Conservation (phyloP, 2,113 vertebrate genomes). For the Myocastor coypus region DNA sequence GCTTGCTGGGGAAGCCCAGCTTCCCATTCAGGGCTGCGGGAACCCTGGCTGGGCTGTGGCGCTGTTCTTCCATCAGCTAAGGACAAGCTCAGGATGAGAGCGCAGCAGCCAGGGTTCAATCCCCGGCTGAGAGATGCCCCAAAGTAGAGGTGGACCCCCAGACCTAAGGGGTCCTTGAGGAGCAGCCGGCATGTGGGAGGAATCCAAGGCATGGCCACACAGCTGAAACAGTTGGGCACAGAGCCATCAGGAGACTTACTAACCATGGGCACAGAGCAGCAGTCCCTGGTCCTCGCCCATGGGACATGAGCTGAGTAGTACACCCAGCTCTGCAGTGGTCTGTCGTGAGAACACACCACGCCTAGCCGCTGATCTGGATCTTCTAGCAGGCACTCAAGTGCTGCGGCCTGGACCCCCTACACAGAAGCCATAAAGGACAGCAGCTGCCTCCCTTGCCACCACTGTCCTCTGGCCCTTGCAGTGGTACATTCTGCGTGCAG, state of each 20-base stretch:
- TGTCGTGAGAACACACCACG: neutral
- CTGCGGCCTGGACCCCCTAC: neutral
- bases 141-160: neutral
- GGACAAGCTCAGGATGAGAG: neutral
- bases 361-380: neutral
- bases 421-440: neutral
- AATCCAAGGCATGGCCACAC: neutral
- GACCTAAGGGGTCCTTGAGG: neutral
- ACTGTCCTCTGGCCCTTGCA: neutral
- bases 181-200: neutral
- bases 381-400: neutral
- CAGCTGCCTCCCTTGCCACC: accelerated
- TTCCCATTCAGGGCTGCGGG: neutral
- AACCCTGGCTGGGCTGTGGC: neutral
- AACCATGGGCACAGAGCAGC: neutral
- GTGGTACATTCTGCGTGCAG: neutral
- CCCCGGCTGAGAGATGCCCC: too few species aligned
- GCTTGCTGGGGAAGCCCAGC: too few species aligned
- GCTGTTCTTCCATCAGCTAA: neutral
- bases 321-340: accelerated
- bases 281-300: neutral
- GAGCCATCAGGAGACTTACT: neutral
- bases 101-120: too few species aligned
- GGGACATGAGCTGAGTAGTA: neutral
- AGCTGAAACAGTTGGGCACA: neutral